phyloP scores from a whole-genome alignment of 2,888 invertebrate species.

The Thera obeliscata region DNA sequence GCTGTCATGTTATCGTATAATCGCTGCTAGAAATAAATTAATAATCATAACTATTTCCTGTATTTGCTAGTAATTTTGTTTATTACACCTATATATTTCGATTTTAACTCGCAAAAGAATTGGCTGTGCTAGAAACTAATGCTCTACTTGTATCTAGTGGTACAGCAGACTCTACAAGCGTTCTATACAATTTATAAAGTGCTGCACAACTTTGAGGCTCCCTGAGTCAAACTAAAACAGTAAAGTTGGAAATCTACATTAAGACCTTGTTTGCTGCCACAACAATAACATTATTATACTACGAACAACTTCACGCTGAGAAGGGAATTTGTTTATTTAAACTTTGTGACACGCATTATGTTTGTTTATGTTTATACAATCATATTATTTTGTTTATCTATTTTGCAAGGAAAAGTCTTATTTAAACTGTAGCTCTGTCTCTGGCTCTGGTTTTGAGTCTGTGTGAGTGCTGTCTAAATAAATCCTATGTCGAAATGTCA shows the following conservation, averaged over 20 bases:
- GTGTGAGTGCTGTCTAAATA: too few relatives aligned
- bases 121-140: background rate
- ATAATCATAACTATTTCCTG: too few relatives aligned
- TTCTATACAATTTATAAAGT: conserved; percentile 19
- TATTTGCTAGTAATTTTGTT: too few relatives aligned
- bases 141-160: background rate
- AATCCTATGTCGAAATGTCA: too few relatives aligned
- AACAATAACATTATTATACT: background rate
- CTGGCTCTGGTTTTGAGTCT: too few relatives aligned
- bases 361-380: too few relatives aligned
- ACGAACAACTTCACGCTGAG: background rate
- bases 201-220: conserved; percentile 7
- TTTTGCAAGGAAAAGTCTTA: too few relatives aligned
- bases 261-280: background rate
- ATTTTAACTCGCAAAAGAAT: background rate
- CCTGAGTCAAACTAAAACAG: background rate
- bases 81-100: too few relatives aligned
- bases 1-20: too few relatives aligned
- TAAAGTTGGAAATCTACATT: background rate
- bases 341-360: background rate
- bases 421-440: too few relatives aligned
- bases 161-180: conserved; percentile 10
- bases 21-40: too few relatives aligned
- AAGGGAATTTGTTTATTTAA: background rate
- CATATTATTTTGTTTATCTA: too few relatives aligned